Evolutionary conservation across 1,140 invertebrate species (phyloP), one percentile per base, ranked within the genome.

Genomic region (Eulimnadia texana): DNA sequence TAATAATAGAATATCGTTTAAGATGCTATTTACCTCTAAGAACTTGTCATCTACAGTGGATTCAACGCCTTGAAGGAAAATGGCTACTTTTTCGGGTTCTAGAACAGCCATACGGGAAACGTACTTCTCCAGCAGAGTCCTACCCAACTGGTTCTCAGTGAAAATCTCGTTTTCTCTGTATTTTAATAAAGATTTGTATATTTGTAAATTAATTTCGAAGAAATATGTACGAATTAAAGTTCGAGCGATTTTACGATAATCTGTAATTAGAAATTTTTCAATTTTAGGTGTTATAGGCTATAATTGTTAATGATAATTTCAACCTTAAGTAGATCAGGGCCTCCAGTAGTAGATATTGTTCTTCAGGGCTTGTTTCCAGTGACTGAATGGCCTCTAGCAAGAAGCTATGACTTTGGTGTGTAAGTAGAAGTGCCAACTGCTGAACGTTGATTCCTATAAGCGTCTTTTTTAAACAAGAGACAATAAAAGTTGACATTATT

Each of bases 401-500:
- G 6, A 61, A 49, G 29, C 65, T 51, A 1, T 66, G 62, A 29
- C 70, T 64, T 65, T 71, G 67, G 20, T 67, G 58, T 33, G 64
- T 66, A 9, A 72, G 59, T 24, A 73, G 60, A 60, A 67, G 64
- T 13, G 69, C 69, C 24, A 67, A 67, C 55, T 70, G 71, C 64
- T 71, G 73, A 64, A 71, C 73, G 65, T 77, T 74, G 62, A 77
- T 76, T 28, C 71, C 70, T 25, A 77, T 70, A 53, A 78, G 64
- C 49, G 74, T 72, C 73, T 76, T 60, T 55, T 56, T 33, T 22
- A 47, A 53, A 60, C 22, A 50, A n/a, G n/a, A n/a, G n/a, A n/a
- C n/a, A n/a, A n/a, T n/a, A n/a, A n/a, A n/a, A n/a, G n/a, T n/a
- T n/a, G n/a, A n/a, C n/a, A n/a, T n/a, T n/a, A n/a, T n/a, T n/a